Evolutionary conservation across 2,797 vertebrate genomes (phyloP), one percentile per base, ranked within the genome.

Genomic region (Manis javanica): DNA sequence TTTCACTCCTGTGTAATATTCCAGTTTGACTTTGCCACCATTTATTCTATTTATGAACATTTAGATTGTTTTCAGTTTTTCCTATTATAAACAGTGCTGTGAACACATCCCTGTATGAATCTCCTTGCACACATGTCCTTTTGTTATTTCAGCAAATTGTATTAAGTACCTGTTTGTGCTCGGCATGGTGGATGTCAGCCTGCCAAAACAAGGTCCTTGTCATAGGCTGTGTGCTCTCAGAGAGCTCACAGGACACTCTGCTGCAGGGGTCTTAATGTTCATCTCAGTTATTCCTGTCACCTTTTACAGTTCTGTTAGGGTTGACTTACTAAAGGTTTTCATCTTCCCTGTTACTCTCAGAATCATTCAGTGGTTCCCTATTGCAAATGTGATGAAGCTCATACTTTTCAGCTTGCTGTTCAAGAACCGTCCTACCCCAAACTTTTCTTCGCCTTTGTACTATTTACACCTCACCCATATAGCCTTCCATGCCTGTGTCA

Each of bases 91-190:
- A 71, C 34, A 88, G 0, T 63, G 61, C 63, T 34, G 0, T 74
- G 68, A 88, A 21, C 39, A 21, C 39, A 31, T 77, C 81, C 79
- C 88, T 87, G 8, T 39, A 19, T 34, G 61, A 1, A 39, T 68
- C 24, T 84, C 19, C 85, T 71, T n/a, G 77, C 18, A 55, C 39
- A n/a, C 2, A 2, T 49, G 4, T 34, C 29, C 57, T 5, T 37
- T 92, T 74, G 71, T 79, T 95, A n/a, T 82, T 89, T 93, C 74
- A 69, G n/a, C 68, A 84, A 19, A 49, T 75, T 39, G 21, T 63
- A 11, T 29, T 7, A 2, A 71, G 34, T 42, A 23, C 18, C 46
- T 57, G 0, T 85, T 46, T 42, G 59, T 46, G 46, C 24, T 51
- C 71, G 24, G 18, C 42, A 2, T 64, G 91, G 66, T 2, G 61